Evolutionary conservation across 1,140 invertebrate genomes (phyloP).

Genomic region (Proales similis): DNA sequence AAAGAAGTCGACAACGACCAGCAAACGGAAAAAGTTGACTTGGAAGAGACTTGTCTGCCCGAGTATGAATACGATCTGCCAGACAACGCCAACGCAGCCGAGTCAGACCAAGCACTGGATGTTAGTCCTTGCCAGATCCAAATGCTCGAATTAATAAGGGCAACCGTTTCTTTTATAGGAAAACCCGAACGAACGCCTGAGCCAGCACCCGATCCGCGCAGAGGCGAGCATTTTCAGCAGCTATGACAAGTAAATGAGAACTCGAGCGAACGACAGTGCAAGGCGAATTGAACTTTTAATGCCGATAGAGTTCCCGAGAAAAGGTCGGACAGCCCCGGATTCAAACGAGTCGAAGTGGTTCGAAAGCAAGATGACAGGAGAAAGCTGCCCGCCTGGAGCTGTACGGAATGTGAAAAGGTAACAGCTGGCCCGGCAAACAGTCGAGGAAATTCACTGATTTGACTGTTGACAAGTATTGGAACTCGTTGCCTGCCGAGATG

Average conservation of each 20-base stretch:
- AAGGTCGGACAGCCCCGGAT: not conserved
- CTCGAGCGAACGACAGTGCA: too few species aligned
- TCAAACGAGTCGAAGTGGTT: constrained; percentile 43
- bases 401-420: constrained; percentile 46
- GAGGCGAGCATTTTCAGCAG: too few species aligned
- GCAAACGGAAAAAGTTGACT: not conserved
- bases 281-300: too few species aligned
- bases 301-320: constrained; percentile 34
- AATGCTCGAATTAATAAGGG: too few species aligned
- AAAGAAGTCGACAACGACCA: not conserved
- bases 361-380: constrained; percentile 43
- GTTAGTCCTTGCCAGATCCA: too few species aligned
- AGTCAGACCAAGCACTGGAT: too few species aligned
- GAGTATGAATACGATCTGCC: constrained; percentile 8
- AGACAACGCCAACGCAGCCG: not conserved
- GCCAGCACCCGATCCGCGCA: too few species aligned
- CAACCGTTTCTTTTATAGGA: too few species aligned
- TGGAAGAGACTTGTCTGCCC: constrained; percentile 31
- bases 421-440: constrained; percentile 1
- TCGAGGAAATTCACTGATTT: not conserved
- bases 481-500: constrained; percentile 4
- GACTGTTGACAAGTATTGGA: constrained; percentile 22
- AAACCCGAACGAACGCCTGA: too few species aligned
- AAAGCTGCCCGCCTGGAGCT: constrained; percentile 43
- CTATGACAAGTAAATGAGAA: too few species aligned